Evolutionary conservation across 2,113 vertebrate species (phyloP).

Genomic region (Amazona vittata): DNA sequence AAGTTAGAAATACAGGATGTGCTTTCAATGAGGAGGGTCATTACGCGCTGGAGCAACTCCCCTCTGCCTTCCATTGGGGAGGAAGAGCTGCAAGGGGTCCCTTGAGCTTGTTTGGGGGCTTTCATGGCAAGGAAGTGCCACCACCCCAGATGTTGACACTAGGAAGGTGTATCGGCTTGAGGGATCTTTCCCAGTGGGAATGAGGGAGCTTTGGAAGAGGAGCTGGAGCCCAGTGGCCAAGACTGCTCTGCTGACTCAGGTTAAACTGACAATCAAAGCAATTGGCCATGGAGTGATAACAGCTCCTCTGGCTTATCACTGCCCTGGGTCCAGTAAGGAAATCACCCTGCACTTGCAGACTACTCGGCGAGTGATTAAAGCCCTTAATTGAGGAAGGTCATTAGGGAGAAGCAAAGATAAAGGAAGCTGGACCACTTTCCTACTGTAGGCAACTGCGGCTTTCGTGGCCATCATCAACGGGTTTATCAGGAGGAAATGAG

Average conservation of each 20-base stretch:
- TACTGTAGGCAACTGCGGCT: neutral
- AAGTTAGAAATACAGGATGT: neutral
- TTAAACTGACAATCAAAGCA: neutral
- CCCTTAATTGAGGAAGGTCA: constrained; percentile 14
- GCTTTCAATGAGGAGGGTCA: neutral
- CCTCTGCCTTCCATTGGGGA: neutral
- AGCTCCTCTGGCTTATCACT: neutral
- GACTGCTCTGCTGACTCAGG: neutral
- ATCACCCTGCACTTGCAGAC: neutral
- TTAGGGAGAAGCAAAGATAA: neutral
- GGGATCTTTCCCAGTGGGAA: neutral
- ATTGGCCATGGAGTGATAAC: neutral
- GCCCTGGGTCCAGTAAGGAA: fast-evolving
- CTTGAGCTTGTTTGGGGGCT: fast-evolving
- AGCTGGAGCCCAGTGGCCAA: neutral
- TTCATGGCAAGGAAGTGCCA: neutral
- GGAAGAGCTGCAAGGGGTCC: neutral
- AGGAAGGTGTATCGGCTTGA: neutral
- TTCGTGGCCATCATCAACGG: fast-evolving
- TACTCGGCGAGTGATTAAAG: neutral
- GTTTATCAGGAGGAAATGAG: neutral
- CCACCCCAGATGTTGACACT: fast-evolving
- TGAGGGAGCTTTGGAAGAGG: neutral
- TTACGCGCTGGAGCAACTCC: neutral
- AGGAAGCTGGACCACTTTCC: neutral